A percentile compares a stretch with the other conserved stretches of the same genome.
These are phyloP conservation scores for Arremon brunneinucha DNA, from an alignment of 2,797 vertebrate species.

Conservation along the genomic window DNA sequence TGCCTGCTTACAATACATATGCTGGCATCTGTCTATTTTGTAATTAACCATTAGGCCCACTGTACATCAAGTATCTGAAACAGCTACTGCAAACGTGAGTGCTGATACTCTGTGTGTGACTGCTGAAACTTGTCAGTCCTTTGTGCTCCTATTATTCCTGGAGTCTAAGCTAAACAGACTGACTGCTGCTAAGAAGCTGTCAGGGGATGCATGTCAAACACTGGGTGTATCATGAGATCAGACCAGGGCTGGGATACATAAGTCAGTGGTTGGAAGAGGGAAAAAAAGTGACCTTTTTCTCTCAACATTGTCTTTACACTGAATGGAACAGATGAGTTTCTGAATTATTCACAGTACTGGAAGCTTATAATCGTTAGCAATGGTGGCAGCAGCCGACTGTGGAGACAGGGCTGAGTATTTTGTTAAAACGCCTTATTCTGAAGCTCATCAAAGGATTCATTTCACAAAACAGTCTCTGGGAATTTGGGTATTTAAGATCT, in stretches of 20 bases:
- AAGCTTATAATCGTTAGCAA: constrained; percentile 84
- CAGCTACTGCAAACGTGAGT: background rate
- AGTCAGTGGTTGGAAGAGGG: constrained; percentile 69
- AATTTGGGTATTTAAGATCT: constrained; percentile 59
- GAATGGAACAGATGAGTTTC: constrained; percentile 76
- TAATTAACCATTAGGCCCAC: background rate
- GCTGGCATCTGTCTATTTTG: background rate
- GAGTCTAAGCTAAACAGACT: constrained; percentile 67
- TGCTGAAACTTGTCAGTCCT: constrained; percentile 29
- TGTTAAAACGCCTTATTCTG: constrained; percentile 68
- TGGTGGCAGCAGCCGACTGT: constrained; percentile 64
- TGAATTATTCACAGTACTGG: constrained; percentile 94
- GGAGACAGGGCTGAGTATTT: constrained; percentile 58
- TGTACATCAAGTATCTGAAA: background rate
- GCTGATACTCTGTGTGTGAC: background rate
- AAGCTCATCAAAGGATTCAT: constrained; percentile 69
- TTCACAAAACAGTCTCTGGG: constrained; percentile 60
- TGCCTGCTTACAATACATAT: background rate
- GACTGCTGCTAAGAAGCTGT: constrained; percentile 67
- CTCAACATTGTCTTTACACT: constrained; percentile 67
- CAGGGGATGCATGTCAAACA: constrained; percentile 69
- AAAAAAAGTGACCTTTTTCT: constrained; percentile 74
- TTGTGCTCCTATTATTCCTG: constrained; percentile 62
- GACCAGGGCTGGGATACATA: constrained; percentile 72
- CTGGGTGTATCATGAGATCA: constrained; percentile 67